Evolutionary conservation across 2,888 invertebrate species (phyloP).

Genomic region (Macropis europaea): DNA sequence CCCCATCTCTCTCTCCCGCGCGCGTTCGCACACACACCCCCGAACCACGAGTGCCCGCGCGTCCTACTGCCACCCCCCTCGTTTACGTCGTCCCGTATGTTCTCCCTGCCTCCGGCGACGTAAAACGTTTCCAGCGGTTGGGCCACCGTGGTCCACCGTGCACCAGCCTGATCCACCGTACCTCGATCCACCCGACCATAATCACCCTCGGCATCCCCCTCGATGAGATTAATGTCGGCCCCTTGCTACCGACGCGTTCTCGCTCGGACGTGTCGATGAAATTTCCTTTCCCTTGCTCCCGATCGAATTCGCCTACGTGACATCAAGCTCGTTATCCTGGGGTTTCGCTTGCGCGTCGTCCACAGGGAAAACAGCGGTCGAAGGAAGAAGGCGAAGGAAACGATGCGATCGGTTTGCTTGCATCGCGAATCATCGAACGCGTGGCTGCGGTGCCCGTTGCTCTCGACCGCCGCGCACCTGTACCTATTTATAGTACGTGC

Average conservation of each 20-base stretch:
- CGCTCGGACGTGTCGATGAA: constrained; percentile 11
- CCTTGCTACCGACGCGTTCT: constrained; percentile 29
- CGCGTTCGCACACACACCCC: background rate
- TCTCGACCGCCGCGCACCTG: constrained; percentile 32
- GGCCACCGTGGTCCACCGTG: constrained; percentile 24
- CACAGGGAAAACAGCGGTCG: background rate
- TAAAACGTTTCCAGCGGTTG: constrained; percentile 55
- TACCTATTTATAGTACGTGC: no score
- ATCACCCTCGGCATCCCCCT: constrained; percentile 72
- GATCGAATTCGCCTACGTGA: background rate
- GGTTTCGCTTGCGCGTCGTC: background rate
- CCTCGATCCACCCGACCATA: constrained; percentile 64
- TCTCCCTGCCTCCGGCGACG: constrained; percentile 45
- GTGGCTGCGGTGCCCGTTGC: constrained; percentile 33
- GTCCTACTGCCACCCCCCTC: no score
- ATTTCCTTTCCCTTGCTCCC: constrained; percentile 19
- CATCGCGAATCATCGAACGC: constrained; percentile 7
- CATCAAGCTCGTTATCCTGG: background rate
- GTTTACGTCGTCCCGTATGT: no score
- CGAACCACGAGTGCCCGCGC: no score
- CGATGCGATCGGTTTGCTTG: background rate
- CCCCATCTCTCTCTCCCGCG: constrained; percentile 9
- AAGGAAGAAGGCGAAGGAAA: background rate
- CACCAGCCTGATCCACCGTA: constrained; percentile 26
- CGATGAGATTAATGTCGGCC: constrained; percentile 58